These are phyloP conservation scores for Phengaris alcon DNA, from an alignment of 2,888 invertebrate species.

Conservation along the genomic window DNA sequence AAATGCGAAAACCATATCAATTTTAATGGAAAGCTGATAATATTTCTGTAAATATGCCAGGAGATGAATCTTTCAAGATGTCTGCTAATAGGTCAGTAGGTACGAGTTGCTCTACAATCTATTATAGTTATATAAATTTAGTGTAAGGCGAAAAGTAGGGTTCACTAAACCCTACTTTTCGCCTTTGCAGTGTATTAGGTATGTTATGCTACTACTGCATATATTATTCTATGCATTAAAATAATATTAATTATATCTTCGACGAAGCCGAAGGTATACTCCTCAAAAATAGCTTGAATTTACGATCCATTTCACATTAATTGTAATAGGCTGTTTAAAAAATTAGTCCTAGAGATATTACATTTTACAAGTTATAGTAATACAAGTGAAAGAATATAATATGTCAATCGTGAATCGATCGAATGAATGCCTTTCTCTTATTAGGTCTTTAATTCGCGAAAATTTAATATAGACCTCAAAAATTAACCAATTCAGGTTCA, in stretches of 20 bases:
- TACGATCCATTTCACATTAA: too few relatives aligned
- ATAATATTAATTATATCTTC: too few relatives aligned
- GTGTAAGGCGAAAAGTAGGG: neutral
- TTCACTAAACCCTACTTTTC: neutral
- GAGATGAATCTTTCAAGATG: neutral
- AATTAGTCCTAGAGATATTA: too few relatives aligned
- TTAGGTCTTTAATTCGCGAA: neutral
- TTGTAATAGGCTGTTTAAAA: too few relatives aligned
- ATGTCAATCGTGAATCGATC: too few relatives aligned
- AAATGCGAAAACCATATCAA: neutral
- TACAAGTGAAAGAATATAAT: too few relatives aligned
- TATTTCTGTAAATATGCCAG: constrained; percentile 9
- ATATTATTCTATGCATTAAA: too few relatives aligned
- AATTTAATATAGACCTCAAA: neutral
- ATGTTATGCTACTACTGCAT: too few relatives aligned
- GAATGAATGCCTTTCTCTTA: neutral
- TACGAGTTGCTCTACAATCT: neutral
- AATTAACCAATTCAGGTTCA: neutral
- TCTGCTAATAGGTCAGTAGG: constrained; percentile 3
- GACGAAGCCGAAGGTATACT: too few relatives aligned
- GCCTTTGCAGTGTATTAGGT: neutral
- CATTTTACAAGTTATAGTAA: too few relatives aligned
- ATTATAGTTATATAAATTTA: neutral
- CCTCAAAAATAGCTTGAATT: too few relatives aligned
- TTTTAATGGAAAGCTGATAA: constrained; percentile 8